A percentile compares a stretch with the other conserved stretches of the same genome.
These are phyloP conservation scores for Ornithorhynchus anatinus DNA, from an alignment of 2,113 vertebrate genomes.

Conservation along the genomic window DNA sequence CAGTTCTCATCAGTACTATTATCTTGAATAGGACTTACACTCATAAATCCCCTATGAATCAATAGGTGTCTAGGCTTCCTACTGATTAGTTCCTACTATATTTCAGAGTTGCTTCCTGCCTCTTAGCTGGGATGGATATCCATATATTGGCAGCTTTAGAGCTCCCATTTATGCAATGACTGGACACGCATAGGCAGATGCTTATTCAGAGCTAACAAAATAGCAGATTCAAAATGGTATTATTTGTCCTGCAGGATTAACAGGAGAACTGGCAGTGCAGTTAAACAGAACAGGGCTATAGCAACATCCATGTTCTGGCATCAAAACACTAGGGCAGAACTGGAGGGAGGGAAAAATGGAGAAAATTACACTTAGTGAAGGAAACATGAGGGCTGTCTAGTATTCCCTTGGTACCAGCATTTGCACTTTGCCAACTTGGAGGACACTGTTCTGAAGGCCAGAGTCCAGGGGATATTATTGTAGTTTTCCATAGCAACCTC, in stretches of 20 bases:
- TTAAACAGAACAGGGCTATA: not conserved
- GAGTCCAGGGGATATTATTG: not conserved
- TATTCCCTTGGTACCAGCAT: not conserved
- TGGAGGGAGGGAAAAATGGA: not conserved
- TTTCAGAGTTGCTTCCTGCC: too few relatives aligned
- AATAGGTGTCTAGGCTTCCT: accelerated
- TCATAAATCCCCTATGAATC: accelerated
- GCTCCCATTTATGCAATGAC: too few relatives aligned
- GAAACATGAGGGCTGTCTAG: not conserved
- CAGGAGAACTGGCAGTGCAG: not conserved
- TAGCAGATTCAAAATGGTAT: not conserved
- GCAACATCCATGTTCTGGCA: not conserved
- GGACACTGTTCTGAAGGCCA: not conserved
- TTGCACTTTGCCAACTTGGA: not conserved
- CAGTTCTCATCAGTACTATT: too few relatives aligned
- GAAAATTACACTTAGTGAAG: not conserved
- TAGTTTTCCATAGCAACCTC: not conserved
- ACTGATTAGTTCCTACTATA: too few relatives aligned
- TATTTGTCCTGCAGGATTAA: not conserved
- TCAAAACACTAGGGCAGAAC: not conserved
- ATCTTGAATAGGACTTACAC: not conserved
- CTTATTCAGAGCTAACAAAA: not conserved
- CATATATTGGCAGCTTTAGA: too few relatives aligned
- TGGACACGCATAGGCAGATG: too few relatives aligned
- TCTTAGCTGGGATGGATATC: too few relatives aligned